phyloP scores from a whole-genome alignment of 1,140 invertebrate genomes.

The Drosophila subpulchrella region DNA sequence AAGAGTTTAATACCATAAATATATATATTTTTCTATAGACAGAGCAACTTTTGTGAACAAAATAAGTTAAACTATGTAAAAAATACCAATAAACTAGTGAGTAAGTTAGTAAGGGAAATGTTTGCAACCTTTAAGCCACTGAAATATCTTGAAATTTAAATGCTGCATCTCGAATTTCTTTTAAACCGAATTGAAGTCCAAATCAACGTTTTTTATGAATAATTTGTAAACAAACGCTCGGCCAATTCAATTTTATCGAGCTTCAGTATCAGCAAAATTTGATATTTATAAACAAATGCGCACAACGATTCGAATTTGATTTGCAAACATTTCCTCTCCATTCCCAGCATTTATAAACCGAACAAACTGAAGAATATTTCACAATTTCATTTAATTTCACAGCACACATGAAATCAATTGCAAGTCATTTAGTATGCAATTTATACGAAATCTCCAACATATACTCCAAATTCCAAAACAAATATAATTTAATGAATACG shows the following conservation, averaged over 20 bases:
- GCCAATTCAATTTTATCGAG: conserved; percentile 9
- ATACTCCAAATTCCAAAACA: conserved; percentile 71
- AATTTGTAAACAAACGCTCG: conserved; percentile 22
- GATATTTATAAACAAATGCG: conserved; percentile 24
- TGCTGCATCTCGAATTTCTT: conserved; percentile 4
- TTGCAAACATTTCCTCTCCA: conserved; percentile 33
- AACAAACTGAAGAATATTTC: conserved; percentile 13
- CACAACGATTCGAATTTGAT: conserved; percentile 20
- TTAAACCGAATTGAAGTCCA: conserved; percentile 2
- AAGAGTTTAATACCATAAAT: conserved; percentile 31
- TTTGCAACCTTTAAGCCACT: conserved; percentile 8
- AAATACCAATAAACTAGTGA: conserved; percentile 31
- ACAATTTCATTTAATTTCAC: conserved; percentile 11
- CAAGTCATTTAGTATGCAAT: conserved; percentile 65
- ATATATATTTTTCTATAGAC: conserved; percentile 39
- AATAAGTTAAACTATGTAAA: conserved; percentile 34
- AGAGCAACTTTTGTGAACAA: conserved; percentile 49
- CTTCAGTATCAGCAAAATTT: conserved; percentile 16
- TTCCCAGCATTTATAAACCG: conserved; percentile 8
- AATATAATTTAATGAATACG: conserved; percentile 46
- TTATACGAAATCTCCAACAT: conserved; percentile 37
- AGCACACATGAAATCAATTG: conserved; percentile 37
- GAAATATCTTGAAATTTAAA: conserved; percentile 11
- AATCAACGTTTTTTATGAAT: conserved; percentile 15
- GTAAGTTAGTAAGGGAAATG: conserved; percentile 24